Conservation (phyloP, 2,113 vertebrate genomes). For the Azemiops feae region DNA sequence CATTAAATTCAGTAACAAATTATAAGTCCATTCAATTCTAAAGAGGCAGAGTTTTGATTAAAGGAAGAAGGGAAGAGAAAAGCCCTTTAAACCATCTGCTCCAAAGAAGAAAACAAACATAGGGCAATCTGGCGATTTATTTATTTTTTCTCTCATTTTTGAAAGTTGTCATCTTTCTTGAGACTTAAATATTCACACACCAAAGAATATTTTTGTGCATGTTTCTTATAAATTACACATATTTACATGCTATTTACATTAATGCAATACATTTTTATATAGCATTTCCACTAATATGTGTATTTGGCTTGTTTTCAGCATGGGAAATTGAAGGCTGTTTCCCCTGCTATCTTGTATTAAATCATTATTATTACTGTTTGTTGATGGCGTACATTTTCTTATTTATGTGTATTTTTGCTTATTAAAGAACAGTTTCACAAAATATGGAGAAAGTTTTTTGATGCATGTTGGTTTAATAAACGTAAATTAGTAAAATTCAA, state of each 20-base stretch:
- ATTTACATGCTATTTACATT: background rate
- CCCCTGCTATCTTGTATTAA: background rate
- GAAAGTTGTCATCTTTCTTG: background rate
- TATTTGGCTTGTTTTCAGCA: background rate
- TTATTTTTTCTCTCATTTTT: background rate
- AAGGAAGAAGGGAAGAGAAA: background rate
- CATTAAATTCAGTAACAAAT: slow-evolving; percentile 59
- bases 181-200: background rate
- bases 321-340: background rate
- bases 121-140: background rate
- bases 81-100: background rate
- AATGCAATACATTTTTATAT: background rate
- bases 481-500: background rate
- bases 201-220: background rate
- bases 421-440: background rate
- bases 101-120: background rate
- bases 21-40: slow-evolving; percentile 45
- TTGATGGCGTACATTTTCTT: background rate
- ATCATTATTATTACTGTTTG: background rate
- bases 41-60: background rate
- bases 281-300: background rate
- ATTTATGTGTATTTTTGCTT: background rate
- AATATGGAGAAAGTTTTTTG: background rate
- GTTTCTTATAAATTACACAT: background rate
- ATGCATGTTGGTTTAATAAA: background rate